Percentiles rank a stretch among this genome's conserved stretches.
phyloP scores from a whole-genome alignment of 2,113 vertebrate species.

The Scomber scombrus region DNA sequence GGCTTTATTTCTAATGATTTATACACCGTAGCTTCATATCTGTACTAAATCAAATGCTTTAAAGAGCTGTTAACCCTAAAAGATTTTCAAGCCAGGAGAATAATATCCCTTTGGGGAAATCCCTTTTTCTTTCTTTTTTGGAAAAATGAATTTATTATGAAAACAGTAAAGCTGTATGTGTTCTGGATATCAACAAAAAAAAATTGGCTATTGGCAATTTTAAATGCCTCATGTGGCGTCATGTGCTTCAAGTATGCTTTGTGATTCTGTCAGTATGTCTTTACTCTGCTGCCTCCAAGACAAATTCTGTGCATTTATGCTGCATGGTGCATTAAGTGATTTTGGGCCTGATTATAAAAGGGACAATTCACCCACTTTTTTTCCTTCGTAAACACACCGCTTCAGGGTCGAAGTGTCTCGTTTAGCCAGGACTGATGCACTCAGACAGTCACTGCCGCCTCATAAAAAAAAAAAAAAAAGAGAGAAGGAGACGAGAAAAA shows the following conservation, averaged over 20 bases:
- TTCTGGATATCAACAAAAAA: neutral
- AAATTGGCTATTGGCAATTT: conserved; percentile 28
- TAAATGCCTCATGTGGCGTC: neutral
- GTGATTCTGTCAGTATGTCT: conserved; percentile 25
- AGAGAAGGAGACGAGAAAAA: neutral
- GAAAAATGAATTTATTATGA: neutral
- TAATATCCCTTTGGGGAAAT: neutral
- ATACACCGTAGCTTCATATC: conserved; percentile 55
- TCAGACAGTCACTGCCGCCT: conserved; percentile 74
- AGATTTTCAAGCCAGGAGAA: neutral
- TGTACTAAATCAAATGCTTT: conserved; percentile 58
- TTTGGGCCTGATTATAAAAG: conserved; percentile 58
- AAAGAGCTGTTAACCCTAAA: conserved; percentile 22
- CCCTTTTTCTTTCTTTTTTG: neutral
- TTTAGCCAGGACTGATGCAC: conserved; percentile 73
- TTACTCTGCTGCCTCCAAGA: conserved; percentile 34
- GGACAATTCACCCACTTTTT: conserved; percentile 56
- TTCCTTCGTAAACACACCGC: conserved; percentile 39
- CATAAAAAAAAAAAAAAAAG: conserved; percentile 39
- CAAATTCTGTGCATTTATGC: conserved; percentile 63
- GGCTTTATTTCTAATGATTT: conserved; percentile 68
- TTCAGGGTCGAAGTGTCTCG: conserved; percentile 62
- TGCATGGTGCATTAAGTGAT: conserved; percentile 66
- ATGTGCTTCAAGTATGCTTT: conserved; percentile 10
- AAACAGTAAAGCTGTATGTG: conserved; percentile 5